phyloP scores from a whole-genome alignment of 2,113 vertebrate species.

The Takifugu bimaculatus region DNA sequence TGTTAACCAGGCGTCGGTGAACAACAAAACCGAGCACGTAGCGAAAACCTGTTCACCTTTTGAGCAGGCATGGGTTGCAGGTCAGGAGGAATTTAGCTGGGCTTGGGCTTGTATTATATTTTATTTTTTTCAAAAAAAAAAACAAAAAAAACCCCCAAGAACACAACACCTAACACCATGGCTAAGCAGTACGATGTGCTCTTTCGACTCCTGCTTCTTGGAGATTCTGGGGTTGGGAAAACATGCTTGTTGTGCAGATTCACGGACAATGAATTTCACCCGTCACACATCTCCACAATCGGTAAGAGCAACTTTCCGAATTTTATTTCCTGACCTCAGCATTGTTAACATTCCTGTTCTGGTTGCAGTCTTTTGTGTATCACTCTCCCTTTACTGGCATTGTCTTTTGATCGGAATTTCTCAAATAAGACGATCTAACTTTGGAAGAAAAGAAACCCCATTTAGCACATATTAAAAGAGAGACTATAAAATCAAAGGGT shows the following conservation, averaged over 20 bases:
- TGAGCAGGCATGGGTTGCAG: slow-evolving; percentile 62
- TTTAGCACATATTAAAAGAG: no score
- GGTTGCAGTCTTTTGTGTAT: no score
- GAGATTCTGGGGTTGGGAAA: slow-evolving; percentile 96
- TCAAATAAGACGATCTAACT: no score
- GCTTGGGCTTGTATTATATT: slow-evolving; percentile 23
- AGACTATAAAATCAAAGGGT: no score
- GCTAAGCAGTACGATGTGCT: slow-evolving; percentile 97
- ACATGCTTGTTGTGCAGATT: slow-evolving; percentile 96
- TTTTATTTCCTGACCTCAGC: neutral
- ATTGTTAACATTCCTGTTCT: neutral
- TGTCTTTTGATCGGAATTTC: no score
- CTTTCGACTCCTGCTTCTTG: slow-evolving; percentile 93
- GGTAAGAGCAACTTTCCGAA: slow-evolving; percentile 73
- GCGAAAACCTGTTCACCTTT: slow-evolving; percentile 17
- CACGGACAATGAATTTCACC: slow-evolving; percentile 97
- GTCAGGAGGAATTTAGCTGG: slow-evolving; percentile 42
- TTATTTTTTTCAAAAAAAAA: neutral
- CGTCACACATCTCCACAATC: slow-evolving; percentile 97
- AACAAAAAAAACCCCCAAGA: neutral
- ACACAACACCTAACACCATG: slow-evolving; percentile 70
- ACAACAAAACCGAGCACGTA: slow-evolving; percentile 6
- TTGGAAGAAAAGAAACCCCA: no score
- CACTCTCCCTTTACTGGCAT: no score
- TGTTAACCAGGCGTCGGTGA: slow-evolving; percentile 24